Base-by-base conservation (phyloP, 2,113 vertebrate genomes). In the Urocitellus parryii region DNA sequence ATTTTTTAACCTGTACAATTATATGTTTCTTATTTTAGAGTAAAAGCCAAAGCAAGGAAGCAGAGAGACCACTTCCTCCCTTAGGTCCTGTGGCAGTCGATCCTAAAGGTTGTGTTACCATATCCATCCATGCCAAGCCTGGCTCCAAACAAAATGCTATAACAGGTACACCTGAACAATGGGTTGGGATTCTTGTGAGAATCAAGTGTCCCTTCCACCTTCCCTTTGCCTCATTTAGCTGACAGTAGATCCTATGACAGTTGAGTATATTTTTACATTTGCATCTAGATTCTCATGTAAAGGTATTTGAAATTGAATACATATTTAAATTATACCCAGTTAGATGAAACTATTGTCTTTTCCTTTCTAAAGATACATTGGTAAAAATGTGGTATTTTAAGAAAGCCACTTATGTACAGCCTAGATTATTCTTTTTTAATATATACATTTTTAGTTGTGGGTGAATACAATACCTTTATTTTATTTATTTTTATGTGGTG, bases 51-150 rank as follows among this genome's bases (percentile, higher is more conserved):
- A 96, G 48, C 94, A 96, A 97, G 90, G 97, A 97, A 11, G 42
- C 96, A 48, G 67, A 68, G 93, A 17, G 78, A 82, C 70, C 94
- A 22, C 73, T 22, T 37, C 86, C 65, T 79, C 42, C 96, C 61
- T 24, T 51, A 5, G 97, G 98, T 42, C 99, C 99, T 0, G 99
- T 99, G 87, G 42, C 97, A 1, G 96, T 63, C 10, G 98, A 99
- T 88, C 98, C 98, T 91, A 98, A 89, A 9, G 99, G 99, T 2
- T 92, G 97, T 0, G 97, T 99, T 42, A 97, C 97, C 73, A 98
- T 99, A 13, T 93, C 97, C 42, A 97, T 99, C 70, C 99, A 98
- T 48, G 99, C 98, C 37, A 99, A 99, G 94, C 99, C 99, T 4
- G 99, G 99, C 25, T 97, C 99, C 93, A 99, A 99, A 94, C 98